Percentiles rank a stretch among this genome's conserved stretches.
Conservation (phyloP, 1,140 invertebrate genomes). For the Pinna nobilis region DNA sequence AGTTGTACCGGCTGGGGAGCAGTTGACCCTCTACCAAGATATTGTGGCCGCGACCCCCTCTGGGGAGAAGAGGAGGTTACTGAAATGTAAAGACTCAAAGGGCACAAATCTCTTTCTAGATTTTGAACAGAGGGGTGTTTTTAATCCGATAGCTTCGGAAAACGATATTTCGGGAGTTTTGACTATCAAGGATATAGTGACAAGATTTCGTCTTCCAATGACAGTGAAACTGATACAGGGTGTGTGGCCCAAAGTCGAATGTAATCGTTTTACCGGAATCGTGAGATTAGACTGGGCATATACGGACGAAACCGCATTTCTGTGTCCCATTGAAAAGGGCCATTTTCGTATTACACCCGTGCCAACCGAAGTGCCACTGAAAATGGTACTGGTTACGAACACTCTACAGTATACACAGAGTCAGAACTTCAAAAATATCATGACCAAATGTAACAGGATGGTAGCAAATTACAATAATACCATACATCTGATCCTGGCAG, state of each 20-base stretch:
- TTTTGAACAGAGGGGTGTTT: conserved; percentile 90
- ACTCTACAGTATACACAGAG: conserved; percentile 86
- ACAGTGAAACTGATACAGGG: conserved; percentile 93
- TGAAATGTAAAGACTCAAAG: conserved; percentile 89
- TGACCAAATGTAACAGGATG: conserved; percentile 86
- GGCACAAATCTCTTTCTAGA: conserved; percentile 89
- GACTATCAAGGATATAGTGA: conserved; percentile 85
- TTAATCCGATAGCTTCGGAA: conserved; percentile 91
- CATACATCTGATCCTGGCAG: conserved; percentile 78
- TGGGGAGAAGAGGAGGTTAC: conserved; percentile 78
- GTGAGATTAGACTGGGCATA: conserved; percentile 88
- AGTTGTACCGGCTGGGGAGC: conserved; percentile 84
- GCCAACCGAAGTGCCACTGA: conserved; percentile 89
- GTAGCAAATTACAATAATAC: conserved; percentile 89
- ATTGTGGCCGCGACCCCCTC: conserved; percentile 63
- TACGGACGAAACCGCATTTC: conserved; percentile 83
- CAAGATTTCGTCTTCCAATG: conserved; percentile 88
- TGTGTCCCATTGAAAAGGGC: conserved; percentile 81
- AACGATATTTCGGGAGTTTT: conserved; percentile 95
- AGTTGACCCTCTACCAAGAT: conserved; percentile 85
- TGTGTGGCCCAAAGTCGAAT: conserved; percentile 81
- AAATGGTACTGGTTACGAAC: conserved; percentile 89
- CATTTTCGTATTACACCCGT: conserved; percentile 85
- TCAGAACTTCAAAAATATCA: conserved; percentile 86
- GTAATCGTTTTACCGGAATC: conserved; percentile 77